These are phyloP conservation scores for Acleris holmiana DNA, from an alignment of 2,888 invertebrate genomes.

Conservation along the genomic window DNA sequence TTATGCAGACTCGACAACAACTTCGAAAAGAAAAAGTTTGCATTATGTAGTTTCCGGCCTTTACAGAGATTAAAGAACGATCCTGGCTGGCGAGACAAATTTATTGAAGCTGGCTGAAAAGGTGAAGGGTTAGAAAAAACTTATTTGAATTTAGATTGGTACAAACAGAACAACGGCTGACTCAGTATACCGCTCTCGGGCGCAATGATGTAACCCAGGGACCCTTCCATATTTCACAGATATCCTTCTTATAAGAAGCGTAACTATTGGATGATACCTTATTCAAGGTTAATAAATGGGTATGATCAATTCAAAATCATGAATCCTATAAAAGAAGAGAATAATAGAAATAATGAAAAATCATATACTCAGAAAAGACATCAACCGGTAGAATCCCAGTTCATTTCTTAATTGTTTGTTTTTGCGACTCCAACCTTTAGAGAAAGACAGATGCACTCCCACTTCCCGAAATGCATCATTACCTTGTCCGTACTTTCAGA, in stretches of 20 bases:
- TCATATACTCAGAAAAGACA: too few relatives aligned
- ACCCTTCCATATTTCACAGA: not conserved
- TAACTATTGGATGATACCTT: not conserved
- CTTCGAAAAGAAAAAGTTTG: not conserved
- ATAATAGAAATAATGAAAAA: too few relatives aligned
- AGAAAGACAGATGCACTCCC: too few relatives aligned
- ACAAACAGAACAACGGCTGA: conserved; percentile 5
- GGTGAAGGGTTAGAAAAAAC: not conserved
- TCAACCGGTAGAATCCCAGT: too few relatives aligned
- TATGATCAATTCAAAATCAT: not conserved
- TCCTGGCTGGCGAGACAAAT: conserved; percentile 1
- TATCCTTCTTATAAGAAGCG: not conserved
- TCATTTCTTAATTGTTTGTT: too few relatives aligned
- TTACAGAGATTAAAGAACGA: not conserved
- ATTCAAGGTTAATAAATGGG: not conserved
- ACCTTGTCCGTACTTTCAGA: too few relatives aligned
- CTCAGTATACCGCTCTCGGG: not conserved
- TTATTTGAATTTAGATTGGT: conserved; percentile 12
- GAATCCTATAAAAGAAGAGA: not conserved
- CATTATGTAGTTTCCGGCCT: not conserved
- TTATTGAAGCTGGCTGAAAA: conserved; percentile 4
- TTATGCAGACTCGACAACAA: conserved; percentile 6
- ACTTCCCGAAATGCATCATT: too few relatives aligned
- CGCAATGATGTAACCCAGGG: not conserved
- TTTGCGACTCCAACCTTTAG: too few relatives aligned